These are phyloP conservation scores for Hippoglossus hippoglossus DNA, from an alignment of 2,797 vertebrate genomes.

Conservation along the genomic window DNA sequence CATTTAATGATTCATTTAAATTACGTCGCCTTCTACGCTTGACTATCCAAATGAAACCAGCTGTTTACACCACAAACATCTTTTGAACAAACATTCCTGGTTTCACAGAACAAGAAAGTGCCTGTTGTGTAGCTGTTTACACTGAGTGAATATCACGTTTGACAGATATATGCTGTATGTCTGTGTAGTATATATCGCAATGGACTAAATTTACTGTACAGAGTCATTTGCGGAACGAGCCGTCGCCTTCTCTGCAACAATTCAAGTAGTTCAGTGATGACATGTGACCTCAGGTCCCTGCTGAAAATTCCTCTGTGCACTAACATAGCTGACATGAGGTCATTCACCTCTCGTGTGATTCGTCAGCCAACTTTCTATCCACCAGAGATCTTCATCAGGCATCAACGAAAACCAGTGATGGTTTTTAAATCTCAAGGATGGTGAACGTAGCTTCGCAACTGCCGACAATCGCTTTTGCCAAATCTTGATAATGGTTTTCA, in stretches of 20 bases:
- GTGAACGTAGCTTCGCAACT: too few species aligned
- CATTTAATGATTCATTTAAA: too few species aligned
- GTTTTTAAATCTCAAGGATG: too few species aligned
- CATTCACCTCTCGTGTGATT: conserved; percentile 26
- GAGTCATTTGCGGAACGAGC: conserved; percentile 20
- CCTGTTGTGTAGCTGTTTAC: conserved; percentile 35
- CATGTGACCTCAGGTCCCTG: conserved; percentile 47
- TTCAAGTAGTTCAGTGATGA: conserved; percentile 24
- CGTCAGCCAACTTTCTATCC: conserved; percentile 43
- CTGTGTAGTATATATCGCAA: conserved; percentile 53
- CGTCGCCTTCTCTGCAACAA: conserved; percentile 24
- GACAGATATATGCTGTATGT: background rate
- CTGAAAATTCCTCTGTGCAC: conserved; percentile 10
- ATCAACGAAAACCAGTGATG: too few species aligned
- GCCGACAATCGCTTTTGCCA: too few species aligned
- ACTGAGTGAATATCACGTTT: conserved; percentile 27
- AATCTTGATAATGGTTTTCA: too few species aligned
- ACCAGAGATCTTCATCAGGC: too few species aligned
- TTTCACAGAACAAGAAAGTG: background rate
- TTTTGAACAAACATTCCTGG: background rate
- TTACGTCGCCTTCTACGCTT: too few species aligned
- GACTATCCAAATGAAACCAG: background rate
- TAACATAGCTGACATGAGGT: conserved; percentile 22
- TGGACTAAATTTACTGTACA: conserved; percentile 55
- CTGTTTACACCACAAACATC: background rate